These are phyloP conservation scores for Grantiella picta DNA, from an alignment of 2,113 vertebrate genomes.

Conservation along the genomic window DNA sequence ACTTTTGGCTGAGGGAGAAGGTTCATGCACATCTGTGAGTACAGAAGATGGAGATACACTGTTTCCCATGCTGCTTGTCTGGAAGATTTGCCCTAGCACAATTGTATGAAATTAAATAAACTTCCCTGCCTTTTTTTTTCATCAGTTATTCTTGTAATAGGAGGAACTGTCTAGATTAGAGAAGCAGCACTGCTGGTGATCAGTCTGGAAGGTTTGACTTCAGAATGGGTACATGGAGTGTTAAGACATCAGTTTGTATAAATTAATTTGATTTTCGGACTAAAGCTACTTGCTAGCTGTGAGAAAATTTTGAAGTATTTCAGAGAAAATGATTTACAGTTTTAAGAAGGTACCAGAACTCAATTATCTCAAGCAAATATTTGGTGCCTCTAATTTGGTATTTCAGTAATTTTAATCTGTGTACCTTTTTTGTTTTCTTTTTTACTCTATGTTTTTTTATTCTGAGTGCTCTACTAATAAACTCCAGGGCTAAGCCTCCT, in stretches of 20 bases:
- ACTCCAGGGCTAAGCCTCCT: background rate
- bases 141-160: background rate
- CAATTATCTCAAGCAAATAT: background rate
- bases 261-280: background rate
- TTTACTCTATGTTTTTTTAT: background rate
- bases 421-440: background rate
- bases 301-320: background rate
- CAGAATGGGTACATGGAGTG: background rate
- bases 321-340: background rate
- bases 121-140: background rate
- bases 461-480: background rate
- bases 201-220: background rate
- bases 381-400: background rate
- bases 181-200: background rate
- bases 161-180: background rate
- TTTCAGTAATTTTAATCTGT: background rate
- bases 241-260: background rate
- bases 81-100: background rate
- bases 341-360: background rate
- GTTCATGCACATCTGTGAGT: rapidly evolving
- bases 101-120: background rate
- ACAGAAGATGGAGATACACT: background rate
- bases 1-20: background rate
- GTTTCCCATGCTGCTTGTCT: background rate
- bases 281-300: background rate